phyloP scores from a whole-genome alignment of 2,888 invertebrate species.

The Lapara coniferarum region DNA sequence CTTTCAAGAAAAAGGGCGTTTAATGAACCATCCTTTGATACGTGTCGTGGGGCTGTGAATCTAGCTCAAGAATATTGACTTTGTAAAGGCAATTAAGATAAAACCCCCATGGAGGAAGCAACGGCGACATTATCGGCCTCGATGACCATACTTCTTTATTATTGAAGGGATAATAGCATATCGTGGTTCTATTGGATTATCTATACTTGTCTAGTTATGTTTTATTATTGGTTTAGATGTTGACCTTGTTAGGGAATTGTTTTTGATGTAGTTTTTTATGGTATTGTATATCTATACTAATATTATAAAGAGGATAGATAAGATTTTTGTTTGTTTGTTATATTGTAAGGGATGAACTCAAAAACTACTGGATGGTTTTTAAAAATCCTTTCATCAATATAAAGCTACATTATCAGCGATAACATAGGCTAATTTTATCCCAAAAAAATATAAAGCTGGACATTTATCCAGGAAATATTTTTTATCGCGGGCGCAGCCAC shows the following conservation, averaged over 20 bases:
- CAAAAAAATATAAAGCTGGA: too few relatives aligned
- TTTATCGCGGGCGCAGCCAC: too few relatives aligned
- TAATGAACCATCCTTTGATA: neutral
- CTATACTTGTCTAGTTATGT: constrained; percentile 32
- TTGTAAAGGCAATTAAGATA: constrained; percentile 69
- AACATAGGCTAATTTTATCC: too few relatives aligned
- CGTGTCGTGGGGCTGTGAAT: constrained; percentile 18
- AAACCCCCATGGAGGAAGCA: constrained; percentile 52
- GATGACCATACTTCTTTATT: constrained; percentile 47
- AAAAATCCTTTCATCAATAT: too few relatives aligned
- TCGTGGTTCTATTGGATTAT: constrained; percentile 40
- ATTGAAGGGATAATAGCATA: constrained; percentile 56
- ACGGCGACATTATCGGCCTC: constrained; percentile 52
- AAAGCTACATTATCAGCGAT: too few relatives aligned
- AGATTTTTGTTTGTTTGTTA: too few relatives aligned
- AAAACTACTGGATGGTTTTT: too few relatives aligned
- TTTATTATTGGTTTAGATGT: neutral
- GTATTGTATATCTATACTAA: too few relatives aligned
- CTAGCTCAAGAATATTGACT: constrained; percentile 39
- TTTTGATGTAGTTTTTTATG: neutral
- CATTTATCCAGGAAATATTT: too few relatives aligned
- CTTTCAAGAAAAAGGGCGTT: neutral
- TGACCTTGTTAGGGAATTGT: neutral
- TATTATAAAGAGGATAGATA: too few relatives aligned
- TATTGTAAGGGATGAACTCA: too few relatives aligned